phyloP scores from a whole-genome alignment of 2,888 invertebrate genomes.

The Drosophila percnosoma region DNA sequence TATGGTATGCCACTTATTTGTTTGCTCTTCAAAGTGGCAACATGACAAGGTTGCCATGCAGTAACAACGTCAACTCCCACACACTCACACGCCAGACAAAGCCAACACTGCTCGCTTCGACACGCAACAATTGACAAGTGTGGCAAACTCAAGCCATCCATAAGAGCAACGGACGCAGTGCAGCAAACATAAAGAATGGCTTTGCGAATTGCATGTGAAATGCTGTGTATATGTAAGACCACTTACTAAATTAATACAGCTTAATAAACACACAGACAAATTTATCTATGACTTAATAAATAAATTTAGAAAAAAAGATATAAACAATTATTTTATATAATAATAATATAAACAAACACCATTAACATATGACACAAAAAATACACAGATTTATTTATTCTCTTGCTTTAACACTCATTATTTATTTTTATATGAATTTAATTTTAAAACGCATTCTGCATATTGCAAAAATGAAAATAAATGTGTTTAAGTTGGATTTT shows the following conservation, averaged over 20 bases:
- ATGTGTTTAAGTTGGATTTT: slow-evolving; percentile 28
- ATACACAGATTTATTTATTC: not conserved
- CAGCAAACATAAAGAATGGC: slow-evolving; percentile 1
- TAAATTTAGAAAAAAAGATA: not conserved
- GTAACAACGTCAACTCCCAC: slow-evolving; percentile 17
- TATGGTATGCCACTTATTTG: slow-evolving; percentile 59
- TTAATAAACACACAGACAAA: not conserved
- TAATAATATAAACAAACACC: not conserved
- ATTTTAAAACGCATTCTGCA: slow-evolving; percentile 35
- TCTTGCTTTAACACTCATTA: slow-evolving; percentile 42
- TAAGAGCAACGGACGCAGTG: slow-evolving; percentile 8
- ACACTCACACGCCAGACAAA: slow-evolving; percentile 6
- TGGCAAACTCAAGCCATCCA: slow-evolving; percentile 5
- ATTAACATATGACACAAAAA: not conserved
- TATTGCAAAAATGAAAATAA: slow-evolving; percentile 19
- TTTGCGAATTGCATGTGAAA: not conserved
- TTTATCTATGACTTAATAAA: not conserved
- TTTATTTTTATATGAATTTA: slow-evolving; percentile 53
- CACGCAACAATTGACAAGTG: slow-evolving; percentile 57
- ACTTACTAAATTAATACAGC: slow-evolving; percentile 38
- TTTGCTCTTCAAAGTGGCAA: slow-evolving; percentile 55
- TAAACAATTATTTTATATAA: not conserved
- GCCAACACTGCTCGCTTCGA: slow-evolving; percentile 2
- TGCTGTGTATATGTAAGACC: slow-evolving; percentile 5
- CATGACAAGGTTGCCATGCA: slow-evolving; percentile 41